Conservation (phyloP, 2,797 vertebrate species). For the Menidia menidia region DNA sequence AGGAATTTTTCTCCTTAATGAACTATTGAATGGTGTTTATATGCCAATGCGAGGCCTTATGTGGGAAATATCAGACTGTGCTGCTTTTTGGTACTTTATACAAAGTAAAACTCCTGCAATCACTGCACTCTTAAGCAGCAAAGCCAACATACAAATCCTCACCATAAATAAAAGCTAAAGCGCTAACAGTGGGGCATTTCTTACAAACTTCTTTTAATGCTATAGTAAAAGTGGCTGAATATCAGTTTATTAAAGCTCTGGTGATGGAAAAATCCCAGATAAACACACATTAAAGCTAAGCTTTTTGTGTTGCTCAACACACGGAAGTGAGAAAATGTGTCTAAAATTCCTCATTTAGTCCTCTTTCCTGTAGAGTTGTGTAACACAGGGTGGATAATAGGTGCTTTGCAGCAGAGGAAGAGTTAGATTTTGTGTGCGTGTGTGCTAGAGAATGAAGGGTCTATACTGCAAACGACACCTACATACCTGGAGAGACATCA, state of each 20-base stretch:
- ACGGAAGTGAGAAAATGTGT: slow-evolving; percentile 12
- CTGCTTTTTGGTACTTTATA: not conserved
- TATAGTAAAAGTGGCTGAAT: not conserved
- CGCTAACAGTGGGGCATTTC: not conserved
- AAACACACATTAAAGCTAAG: slow-evolving; percentile 8
- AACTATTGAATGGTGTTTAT: not conserved
- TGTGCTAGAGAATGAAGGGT: slow-evolving; percentile 41
- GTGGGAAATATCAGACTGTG: not conserved
- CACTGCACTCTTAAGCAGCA: not conserved
- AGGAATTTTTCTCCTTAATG: slow-evolving; percentile 9
- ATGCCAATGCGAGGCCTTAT: not conserved
- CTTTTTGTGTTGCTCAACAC: not conserved
- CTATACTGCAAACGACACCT: slow-evolving; percentile 78
- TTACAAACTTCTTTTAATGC: not conserved
- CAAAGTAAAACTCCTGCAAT: not conserved
- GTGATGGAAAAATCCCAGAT: not conserved
- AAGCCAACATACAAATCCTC: not conserved
- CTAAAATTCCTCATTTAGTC: slow-evolving; percentile 14
- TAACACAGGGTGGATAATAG: slow-evolving; percentile 9
- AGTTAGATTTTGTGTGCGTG: slow-evolving; percentile 40
- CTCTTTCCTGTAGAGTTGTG: slow-evolving; percentile 14
- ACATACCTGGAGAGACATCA: slow-evolving; percentile 77
- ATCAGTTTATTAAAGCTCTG: not conserved
- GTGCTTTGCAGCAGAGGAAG: slow-evolving; percentile 29
- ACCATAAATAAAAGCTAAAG: not conserved